Base-by-base conservation (phyloP, 2,113 vertebrate genomes). In the Tragelaphus imberbis region DNA sequence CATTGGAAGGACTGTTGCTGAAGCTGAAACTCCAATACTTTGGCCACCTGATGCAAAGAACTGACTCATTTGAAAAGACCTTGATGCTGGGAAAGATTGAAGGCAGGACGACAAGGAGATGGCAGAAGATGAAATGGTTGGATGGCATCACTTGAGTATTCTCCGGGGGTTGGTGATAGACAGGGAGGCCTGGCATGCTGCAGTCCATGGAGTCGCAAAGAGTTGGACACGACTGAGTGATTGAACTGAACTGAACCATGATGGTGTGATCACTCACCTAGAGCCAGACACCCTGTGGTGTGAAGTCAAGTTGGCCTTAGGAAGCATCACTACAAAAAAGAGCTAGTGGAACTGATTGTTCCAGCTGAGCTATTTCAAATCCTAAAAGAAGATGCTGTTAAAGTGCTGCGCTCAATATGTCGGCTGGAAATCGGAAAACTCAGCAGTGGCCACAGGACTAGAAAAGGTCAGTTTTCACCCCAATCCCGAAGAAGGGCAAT, bases 91-190 rank as follows among this genome's bases (percentile, higher is more conserved):
- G 59, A 30, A 61, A 61, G 59, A 61, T 61, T 61, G 59, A 61
- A 30, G 59, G 28, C 5, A 2, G 4, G 59, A 30, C 27, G 6
- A 63, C 5, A 63, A 63, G 28, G 13, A 13, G 59, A 30, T 1
- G 0, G 30, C 59, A 30, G 59, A 30, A 13, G 6, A 63, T 30
- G 12, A 63, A 28, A 63, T 63, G 59, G 59, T 14, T 61, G 59
- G 59, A 14, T 61, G 27, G 59, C 28, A 61, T 61, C 2, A 61
- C 59, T 63, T 63, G 59, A 63, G 30, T 17, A n/a, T n/a, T n/a
- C 15, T 33, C 30, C 0, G 0, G 15, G 30, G 33, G 7, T 8
- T n/a, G 30, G 30, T 65, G 30, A 65, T n/a, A 30, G 30, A 65
- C 30, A 65, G 30, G 15, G 30, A 17, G 30, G 63, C 63, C 30